Conservation (phyloP, 2,888 invertebrate species). For the Andricus curvator region DNA sequence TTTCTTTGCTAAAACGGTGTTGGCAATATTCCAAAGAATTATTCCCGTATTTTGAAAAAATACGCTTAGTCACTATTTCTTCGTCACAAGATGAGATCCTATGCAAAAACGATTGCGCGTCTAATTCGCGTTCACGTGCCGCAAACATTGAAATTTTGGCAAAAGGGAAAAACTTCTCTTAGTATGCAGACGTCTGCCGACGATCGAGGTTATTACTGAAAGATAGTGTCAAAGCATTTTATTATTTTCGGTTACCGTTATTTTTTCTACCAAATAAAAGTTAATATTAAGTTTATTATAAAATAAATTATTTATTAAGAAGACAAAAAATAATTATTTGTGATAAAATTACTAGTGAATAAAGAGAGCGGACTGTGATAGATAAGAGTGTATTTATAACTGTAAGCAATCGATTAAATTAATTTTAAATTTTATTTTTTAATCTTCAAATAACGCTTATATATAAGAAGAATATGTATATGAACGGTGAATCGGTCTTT, state of each 20-base stretch:
- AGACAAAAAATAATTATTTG: background rate
- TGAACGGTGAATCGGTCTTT: too few species aligned
- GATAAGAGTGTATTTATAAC: background rate
- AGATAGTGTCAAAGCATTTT: background rate
- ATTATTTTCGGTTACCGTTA: background rate
- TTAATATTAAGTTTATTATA: background rate
- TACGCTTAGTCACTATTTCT: conserved; percentile 38
- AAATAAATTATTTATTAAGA: background rate
- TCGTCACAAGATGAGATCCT: conserved; percentile 34
- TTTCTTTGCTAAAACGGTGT: background rate
- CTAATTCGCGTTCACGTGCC: conserved; percentile 51
- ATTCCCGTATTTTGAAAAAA: conserved; percentile 35
- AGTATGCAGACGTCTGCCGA: conserved; percentile 47
- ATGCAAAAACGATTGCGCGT: conserved; percentile 27
- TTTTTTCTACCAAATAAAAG: background rate
- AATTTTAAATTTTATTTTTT: too few species aligned
- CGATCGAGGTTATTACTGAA: conserved; percentile 43
- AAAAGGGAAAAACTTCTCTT: conserved; percentile 43
- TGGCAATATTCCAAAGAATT: conserved; percentile 47
- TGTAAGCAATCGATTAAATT: background rate
- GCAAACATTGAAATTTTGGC: conserved; percentile 44
- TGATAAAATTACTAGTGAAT: background rate
- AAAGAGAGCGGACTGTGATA: conserved; percentile 3
- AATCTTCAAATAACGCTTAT: too few species aligned
- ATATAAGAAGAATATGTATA: too few species aligned